Evolutionary conservation across 2,113 vertebrate species (phyloP), one percentile per base, ranked within the genome.

Genomic region (Thermophis baileyi): DNA sequence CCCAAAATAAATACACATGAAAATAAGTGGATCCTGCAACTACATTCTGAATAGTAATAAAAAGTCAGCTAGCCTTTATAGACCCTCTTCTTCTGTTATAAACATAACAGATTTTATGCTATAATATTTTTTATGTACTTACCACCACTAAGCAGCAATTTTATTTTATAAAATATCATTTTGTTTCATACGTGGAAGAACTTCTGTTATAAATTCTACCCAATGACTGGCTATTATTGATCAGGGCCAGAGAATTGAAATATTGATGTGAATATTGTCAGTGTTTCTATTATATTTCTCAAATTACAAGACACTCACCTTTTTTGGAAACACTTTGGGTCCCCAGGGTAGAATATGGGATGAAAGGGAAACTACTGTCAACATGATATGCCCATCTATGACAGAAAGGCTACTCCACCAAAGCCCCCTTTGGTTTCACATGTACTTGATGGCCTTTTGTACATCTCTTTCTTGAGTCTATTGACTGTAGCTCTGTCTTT

Each of bases 401-500:
- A 93, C 49, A 92, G 88, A 92, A 47, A 40, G 54, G 24, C 12
- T 74, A 50, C 22, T 16, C 7, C 30, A 40, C 46, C 46, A 90
- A 90, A 35, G 81, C 55, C n/a, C 46, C 54, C 89, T 69, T 87
- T 90, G 2, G 49, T 40, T 50, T 47, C 88, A 16, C 54, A 22
- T 46, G 40, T 81, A 87, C 30, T 81, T 90, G 27, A 69, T 90
- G 81, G 27, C 7, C 74, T 85, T 93, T 93, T 93, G 90, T 93
- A 40, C 46, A 88, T 87, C 92, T 92, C 94, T 92, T 95, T 92
- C 87, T 50, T 88, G 85, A 89, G 92, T 93, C 5, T 0, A 96
- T 95, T 95, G 96, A 96, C 95, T 93, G 57, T 91, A 93, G 94
- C 93, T 96, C 95, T 92, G 93, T 94, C 93, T 96, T 97, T 97